Evolutionary conservation across 35 echinoderm and acorn worm genomes (phyloP).

Genomic region (Ptychodera flava): DNA sequence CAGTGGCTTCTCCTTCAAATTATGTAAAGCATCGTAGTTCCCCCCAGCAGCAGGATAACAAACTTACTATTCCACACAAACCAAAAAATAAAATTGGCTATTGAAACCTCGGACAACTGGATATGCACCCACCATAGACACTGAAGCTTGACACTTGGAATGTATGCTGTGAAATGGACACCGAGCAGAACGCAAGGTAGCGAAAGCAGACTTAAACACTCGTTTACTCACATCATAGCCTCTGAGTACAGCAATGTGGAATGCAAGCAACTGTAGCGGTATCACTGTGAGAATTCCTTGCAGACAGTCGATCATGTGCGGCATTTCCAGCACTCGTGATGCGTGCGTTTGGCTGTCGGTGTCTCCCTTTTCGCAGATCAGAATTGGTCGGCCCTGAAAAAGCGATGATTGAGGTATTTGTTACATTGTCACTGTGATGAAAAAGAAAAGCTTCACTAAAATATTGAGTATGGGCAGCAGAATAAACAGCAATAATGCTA

Average conservation of each 20-base stretch:
- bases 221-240: conserved; percentile 91
- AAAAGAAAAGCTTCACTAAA: conserved; percentile 9
- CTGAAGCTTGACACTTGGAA: background rate
- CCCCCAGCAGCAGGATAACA: too few species aligned
- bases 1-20: too few species aligned
- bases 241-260: conserved; percentile 80
- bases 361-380: conserved; percentile 83
- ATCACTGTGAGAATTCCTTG: conserved; percentile 88
- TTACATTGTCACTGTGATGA: too few species aligned
- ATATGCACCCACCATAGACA: too few species aligned
- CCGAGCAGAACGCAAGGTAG: background rate
- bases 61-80: too few species aligned
- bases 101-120: too few species aligned
- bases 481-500: background rate
- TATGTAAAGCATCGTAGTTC: too few species aligned
- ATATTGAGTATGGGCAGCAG: background rate
- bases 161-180: background rate
- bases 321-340: conserved; percentile 61
- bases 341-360: conserved; percentile 40
- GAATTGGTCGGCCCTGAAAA: conserved; percentile 73
- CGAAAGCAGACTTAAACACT: background rate
- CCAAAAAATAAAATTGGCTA: too few species aligned
- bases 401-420: too few species aligned
- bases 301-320: conserved; percentile 70
- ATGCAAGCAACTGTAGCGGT: conserved; percentile 90